phyloP scores from a whole-genome alignment of 2,113 vertebrate species.

The Neoarius graeffei region DNA sequence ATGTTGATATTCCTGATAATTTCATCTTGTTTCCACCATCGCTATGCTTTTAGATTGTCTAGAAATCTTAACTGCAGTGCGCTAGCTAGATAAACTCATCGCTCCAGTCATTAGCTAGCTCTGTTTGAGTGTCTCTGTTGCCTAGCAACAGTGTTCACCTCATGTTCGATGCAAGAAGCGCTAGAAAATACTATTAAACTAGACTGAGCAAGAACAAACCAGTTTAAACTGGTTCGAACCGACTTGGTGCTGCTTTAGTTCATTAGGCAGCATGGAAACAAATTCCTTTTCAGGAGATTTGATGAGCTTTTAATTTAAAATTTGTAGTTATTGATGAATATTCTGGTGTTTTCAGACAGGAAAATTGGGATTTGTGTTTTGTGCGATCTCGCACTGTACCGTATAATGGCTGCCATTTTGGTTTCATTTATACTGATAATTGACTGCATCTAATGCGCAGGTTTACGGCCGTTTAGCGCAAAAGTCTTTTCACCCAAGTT shows the following conservation, averaged over 20 bases:
- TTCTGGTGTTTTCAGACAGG: not conserved
- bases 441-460: not conserved
- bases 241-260: not conserved
- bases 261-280: not conserved
- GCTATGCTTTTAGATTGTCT: not conserved
- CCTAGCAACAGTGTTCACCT: not conserved
- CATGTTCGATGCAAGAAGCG: not conserved
- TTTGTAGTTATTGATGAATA: not conserved
- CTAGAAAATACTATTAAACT: not conserved
- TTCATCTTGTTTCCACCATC: not conserved
- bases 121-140: not conserved
- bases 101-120: not conserved
- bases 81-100: not conserved
- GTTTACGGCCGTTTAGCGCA: too few relatives aligned
- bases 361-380: not conserved
- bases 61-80: not conserved
- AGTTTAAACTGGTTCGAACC: not conserved
- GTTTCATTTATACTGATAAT: not conserved
- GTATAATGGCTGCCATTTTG: too few relatives aligned
- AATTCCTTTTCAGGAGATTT: not conserved
- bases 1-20: not conserved
- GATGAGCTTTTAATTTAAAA: not conserved
- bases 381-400: not conserved
- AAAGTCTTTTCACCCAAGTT: too few relatives aligned
- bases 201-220: not conserved